Percentiles rank a stretch among this genome's conserved stretches.
Conservation (phyloP, 2,888 invertebrate species). For the Megamerina dolium region DNA sequence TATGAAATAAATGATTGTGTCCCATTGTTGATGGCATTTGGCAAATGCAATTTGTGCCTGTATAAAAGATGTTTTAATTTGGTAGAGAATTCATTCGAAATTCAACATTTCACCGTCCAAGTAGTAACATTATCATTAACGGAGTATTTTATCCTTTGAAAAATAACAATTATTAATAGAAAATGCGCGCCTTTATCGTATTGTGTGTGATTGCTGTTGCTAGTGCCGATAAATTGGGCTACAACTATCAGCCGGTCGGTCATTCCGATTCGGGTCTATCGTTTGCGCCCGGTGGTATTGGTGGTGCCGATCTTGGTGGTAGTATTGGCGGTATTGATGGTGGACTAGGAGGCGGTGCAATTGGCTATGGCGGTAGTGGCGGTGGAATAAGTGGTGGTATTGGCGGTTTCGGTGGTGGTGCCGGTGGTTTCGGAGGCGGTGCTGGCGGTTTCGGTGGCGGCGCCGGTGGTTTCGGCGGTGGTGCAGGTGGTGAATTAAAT, state of each 20-base stretch:
- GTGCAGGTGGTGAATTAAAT: conserved; percentile 28
- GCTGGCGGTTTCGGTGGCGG: conserved; percentile 13
- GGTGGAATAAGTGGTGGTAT: background rate
- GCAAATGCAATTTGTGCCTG: background rate
- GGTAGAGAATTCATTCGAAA: background rate
- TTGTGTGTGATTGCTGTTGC: conserved; percentile 24
- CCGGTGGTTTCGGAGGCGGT: conserved; percentile 22
- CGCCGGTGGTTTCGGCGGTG: conserved; percentile 8
- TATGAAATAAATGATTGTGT: no score
- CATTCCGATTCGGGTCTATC: conserved; percentile 33
- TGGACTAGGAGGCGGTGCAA: conserved; percentile 25
- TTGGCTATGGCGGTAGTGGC: conserved; percentile 28
- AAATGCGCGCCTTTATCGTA: conserved; percentile 27
- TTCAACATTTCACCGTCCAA: background rate
- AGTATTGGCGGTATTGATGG: background rate
- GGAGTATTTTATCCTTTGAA: no score
- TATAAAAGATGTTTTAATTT: background rate
- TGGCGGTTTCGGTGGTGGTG: conserved; percentile 8
- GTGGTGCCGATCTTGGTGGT: background rate
- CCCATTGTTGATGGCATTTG: no score
- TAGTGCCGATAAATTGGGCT: conserved; percentile 33
- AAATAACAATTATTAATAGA: background rate
- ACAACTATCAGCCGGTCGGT: conserved; percentile 33
- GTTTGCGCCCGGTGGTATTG: conserved; percentile 25
- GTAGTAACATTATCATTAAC: no score